A percentile compares a stretch with the other conserved stretches of the same genome.
phyloP scores from a whole-genome alignment of 2,888 invertebrate genomes.

The Ypsolopha sequella region DNA sequence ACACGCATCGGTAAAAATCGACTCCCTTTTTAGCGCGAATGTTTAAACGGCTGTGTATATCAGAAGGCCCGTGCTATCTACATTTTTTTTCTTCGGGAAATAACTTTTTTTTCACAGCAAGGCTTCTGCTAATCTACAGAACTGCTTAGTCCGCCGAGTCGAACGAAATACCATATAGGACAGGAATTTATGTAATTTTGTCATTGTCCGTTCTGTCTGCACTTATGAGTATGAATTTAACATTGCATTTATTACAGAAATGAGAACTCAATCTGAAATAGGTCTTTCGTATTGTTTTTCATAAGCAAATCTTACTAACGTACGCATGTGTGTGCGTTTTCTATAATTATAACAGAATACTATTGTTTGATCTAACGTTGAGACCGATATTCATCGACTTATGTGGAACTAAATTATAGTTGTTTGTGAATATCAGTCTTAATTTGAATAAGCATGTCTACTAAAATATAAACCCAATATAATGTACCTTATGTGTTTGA shows the following conservation, averaged over 20 bases:
- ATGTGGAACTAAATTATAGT: too few species aligned
- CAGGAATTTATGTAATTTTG: slow-evolving; percentile 21
- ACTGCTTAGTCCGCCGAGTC: slow-evolving; percentile 29
- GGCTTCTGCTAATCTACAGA: slow-evolving; percentile 48
- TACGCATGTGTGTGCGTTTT: slow-evolving; percentile 2
- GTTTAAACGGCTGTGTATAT: slow-evolving; percentile 28
- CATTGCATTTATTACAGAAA: neutral
- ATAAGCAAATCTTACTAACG: neutral
- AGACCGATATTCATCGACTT: too few species aligned
- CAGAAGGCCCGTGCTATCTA: slow-evolving; percentile 22
- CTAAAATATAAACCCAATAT: too few species aligned
- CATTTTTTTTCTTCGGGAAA: slow-evolving; percentile 26
- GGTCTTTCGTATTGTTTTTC: neutral
- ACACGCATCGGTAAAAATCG: slow-evolving; percentile 52
- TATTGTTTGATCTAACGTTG: slow-evolving; percentile 6
- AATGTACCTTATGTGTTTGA: too few species aligned
- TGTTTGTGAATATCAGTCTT: too few species aligned
- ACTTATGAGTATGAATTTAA: neutral
- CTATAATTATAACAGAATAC: neutral
- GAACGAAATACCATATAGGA: slow-evolving; percentile 21
- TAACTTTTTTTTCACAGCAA: slow-evolving; percentile 37
- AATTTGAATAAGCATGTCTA: too few species aligned
- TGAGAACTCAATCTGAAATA: neutral
- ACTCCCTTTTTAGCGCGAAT: slow-evolving; percentile 34
- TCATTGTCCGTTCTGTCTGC: neutral